Percentiles rank a stretch among this genome's conserved stretches.
Conservation (phyloP, 1,140 invertebrate species). For the Stenopsyche tienmushanensis region DNA sequence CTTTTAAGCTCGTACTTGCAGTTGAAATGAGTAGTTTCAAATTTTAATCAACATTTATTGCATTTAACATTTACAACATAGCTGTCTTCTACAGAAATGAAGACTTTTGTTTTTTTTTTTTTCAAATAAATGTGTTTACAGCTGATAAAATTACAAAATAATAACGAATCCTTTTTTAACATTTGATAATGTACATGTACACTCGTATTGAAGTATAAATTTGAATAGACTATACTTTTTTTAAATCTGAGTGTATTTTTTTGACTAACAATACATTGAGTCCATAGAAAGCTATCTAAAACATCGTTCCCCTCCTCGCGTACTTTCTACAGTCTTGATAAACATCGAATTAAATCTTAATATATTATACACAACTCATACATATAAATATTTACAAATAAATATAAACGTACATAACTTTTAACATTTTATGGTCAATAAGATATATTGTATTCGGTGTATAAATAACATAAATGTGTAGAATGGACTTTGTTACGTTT, state of each 20-base stretch:
- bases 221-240: neutral
- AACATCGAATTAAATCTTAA: too few species aligned
- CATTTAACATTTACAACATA: slow-evolving; percentile 41
- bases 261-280: slow-evolving; percentile 5
- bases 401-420: too few species aligned
- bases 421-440: too few species aligned
- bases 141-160: slow-evolving; percentile 30
- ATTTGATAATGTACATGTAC: slow-evolving; percentile 1
- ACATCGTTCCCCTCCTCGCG: neutral
- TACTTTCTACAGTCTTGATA: neutral
- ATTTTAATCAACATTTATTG: slow-evolving; percentile 42
- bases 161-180: slow-evolving; percentile 9
- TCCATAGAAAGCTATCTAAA: slow-evolving; percentile 12
- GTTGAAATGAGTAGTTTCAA: neutral
- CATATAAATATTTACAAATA: too few species aligned
- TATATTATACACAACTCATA: too few species aligned
- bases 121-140: slow-evolving; percentile 18
- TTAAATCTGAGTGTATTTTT: neutral
- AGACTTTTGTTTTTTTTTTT: slow-evolving; percentile 30
- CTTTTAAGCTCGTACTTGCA: neutral
- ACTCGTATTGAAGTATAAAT: neutral
- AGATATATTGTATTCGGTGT: too few species aligned
- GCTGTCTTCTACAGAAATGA: slow-evolving; percentile 42
- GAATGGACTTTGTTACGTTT: too few species aligned
- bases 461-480: too few species aligned